Percentiles rank a stretch among this genome's conserved stretches.
These are phyloP conservation scores for Catocala fraxini DNA, from an alignment of 2,888 invertebrate genomes.

Conservation along the genomic window DNA sequence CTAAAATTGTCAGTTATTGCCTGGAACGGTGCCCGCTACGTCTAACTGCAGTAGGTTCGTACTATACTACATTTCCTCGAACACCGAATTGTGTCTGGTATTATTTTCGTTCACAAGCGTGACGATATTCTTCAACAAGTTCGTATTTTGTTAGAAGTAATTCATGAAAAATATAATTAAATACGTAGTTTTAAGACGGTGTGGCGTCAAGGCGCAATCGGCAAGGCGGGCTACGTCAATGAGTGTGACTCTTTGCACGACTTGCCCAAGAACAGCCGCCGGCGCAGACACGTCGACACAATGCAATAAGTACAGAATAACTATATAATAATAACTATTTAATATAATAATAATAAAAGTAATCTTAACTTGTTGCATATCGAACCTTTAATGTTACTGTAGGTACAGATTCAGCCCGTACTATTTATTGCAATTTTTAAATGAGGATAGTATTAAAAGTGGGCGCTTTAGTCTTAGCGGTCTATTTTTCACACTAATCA, in stretches of 20 bases:
- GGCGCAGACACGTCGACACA: background rate
- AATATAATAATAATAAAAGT: no score
- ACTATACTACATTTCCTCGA: background rate
- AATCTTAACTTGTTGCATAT: no score
- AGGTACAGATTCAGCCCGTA: no score
- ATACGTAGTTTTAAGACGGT: slow-evolving; percentile 26
- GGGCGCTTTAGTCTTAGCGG: no score
- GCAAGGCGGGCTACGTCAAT: slow-evolving; percentile 51
- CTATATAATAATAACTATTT: no score
- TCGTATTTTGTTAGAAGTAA: background rate
- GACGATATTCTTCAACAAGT: background rate
- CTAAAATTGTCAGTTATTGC: background rate
- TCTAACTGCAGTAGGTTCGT: background rate
- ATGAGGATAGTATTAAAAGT: no score
- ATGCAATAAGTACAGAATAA: background rate
- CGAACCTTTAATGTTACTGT: no score
- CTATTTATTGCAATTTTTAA: no score
- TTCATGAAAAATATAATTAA: background rate
- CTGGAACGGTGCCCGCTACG: background rate
- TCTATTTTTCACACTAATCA: no score
- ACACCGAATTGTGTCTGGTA: background rate
- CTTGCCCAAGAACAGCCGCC: slow-evolving; percentile 53
- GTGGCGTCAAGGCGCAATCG: slow-evolving; percentile 24
- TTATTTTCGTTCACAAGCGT: slow-evolving; percentile 2
- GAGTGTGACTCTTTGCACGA: slow-evolving; percentile 53